Evolutionary conservation across 2,113 vertebrate genomes (phyloP).

Genomic region (Sinocyclocheilus rhinocerous): DNA sequence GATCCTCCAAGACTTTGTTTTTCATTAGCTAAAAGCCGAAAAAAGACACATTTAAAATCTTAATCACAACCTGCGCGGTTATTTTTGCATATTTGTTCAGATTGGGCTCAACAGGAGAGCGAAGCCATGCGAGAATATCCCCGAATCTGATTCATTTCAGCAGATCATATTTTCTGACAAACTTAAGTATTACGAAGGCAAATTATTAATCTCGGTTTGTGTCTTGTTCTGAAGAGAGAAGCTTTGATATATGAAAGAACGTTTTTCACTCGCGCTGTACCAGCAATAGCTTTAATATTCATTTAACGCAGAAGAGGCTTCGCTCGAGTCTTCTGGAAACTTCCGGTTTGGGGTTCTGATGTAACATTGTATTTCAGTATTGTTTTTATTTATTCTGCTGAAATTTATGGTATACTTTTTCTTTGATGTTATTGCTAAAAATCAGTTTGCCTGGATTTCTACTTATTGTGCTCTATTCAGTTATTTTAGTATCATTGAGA

Average conservation of each 20-base stretch:
- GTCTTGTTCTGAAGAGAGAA: neutral
- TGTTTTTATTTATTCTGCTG: neutral
- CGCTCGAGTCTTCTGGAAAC: neutral
- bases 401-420: neutral
- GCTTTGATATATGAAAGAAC: conserved; percentile 17
- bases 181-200: conserved; percentile 3
- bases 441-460: neutral
- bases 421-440: neutral
- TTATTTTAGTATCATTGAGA: too few species aligned
- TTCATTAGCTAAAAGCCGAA: conserved; percentile 92
- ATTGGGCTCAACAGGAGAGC: conserved; percentile 86
- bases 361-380: too few species aligned
- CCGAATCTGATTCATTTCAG: conserved; percentile 77
- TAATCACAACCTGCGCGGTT: conserved; percentile 92
- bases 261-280: neutral
- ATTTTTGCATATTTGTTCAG: conserved; percentile 85
- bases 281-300: neutral
- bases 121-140: conserved; percentile 81
- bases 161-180: conserved; percentile 70
- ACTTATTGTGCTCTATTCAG: too few species aligned
- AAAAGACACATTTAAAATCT: conserved; percentile 94
- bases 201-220: conserved; percentile 21
- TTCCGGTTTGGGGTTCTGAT: neutral
- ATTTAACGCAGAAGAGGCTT: neutral
- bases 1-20: conserved; percentile 96